phyloP scores from a whole-genome alignment of 2,888 invertebrate species.

The Carterocephalus palaemon region DNA sequence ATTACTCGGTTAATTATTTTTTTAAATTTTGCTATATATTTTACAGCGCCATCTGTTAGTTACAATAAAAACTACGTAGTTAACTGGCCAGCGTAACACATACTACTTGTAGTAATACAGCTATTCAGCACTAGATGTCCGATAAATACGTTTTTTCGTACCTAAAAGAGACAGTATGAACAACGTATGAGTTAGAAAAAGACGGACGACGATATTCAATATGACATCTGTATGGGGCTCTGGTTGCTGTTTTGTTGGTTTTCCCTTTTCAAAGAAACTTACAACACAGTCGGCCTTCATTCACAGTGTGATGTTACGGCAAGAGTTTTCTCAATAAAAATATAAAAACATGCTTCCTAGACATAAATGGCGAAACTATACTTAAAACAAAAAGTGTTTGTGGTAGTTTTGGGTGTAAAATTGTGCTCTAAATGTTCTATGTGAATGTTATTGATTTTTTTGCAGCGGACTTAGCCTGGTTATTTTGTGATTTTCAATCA shows the following conservation, averaged over 20 bases:
- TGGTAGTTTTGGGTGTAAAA: constrained; percentile 5
- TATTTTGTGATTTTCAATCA: constrained; percentile 5
- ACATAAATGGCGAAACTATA: not conserved
- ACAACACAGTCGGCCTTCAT: too few species aligned
- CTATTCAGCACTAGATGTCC: constrained; percentile 1
- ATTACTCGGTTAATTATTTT: too few species aligned
- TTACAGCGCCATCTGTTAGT: not conserved
- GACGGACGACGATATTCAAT: constrained; percentile 1
- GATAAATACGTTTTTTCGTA: not conserved
- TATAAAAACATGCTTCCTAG: not conserved
- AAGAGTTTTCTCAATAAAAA: constrained; percentile 4
- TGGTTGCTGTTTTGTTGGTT: constrained; percentile 26
- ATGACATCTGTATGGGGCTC: too few species aligned
- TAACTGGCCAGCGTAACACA: not conserved
- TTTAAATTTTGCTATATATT: too few species aligned
- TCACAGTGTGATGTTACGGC: constrained; percentile 13
- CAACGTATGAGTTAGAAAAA: not conserved
- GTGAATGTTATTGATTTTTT: constrained; percentile 26
- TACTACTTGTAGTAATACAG: not conserved
- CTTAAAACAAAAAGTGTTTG: not conserved
- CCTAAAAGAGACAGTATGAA: not conserved
- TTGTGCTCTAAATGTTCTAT: constrained; percentile 12
- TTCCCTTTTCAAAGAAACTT: constrained; percentile 15
- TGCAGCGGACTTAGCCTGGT: constrained; percentile 5
- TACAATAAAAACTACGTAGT: not conserved